Percentiles rank a stretch among this genome's conserved stretches.
Conservation (phyloP, 2,797 vertebrate genomes). For the Limosa lapponica region DNA sequence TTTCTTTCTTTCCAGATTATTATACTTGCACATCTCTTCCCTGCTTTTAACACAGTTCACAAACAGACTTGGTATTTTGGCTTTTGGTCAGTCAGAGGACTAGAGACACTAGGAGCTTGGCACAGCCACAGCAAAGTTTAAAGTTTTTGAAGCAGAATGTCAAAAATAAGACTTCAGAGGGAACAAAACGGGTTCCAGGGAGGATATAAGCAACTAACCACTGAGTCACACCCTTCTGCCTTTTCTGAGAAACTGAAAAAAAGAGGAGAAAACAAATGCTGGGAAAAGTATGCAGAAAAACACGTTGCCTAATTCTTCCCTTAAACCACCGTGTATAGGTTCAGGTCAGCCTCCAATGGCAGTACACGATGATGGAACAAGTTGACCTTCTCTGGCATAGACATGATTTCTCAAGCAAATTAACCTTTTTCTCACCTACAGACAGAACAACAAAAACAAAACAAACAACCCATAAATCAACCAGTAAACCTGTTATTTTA, state of each 20-base stretch:
- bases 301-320: conserved; percentile 41
- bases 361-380: conserved; percentile 65
- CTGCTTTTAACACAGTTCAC: neutral
- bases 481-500: conserved; percentile 64
- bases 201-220: neutral
- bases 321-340: neutral
- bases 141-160: neutral
- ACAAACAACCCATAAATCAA: conserved; percentile 73
- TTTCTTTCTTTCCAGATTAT: neutral
- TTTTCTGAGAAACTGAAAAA: neutral
- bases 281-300: neutral
- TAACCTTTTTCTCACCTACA: conserved; percentile 69
- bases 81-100: neutral
- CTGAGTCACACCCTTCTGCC: neutral
- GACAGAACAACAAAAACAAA: conserved; percentile 66
- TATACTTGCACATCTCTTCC: neutral
- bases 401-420: conserved; percentile 74
- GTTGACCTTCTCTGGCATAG: conserved; percentile 70
- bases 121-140: neutral
- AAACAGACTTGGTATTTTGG: neutral
- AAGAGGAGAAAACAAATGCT: neutral
- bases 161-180: neutral
- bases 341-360: conserved; percentile 54
- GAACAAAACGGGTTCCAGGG: neutral
- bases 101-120: neutral